phyloP scores from a whole-genome alignment of 1,140 invertebrate species.

The Neodiprion pinetum region DNA sequence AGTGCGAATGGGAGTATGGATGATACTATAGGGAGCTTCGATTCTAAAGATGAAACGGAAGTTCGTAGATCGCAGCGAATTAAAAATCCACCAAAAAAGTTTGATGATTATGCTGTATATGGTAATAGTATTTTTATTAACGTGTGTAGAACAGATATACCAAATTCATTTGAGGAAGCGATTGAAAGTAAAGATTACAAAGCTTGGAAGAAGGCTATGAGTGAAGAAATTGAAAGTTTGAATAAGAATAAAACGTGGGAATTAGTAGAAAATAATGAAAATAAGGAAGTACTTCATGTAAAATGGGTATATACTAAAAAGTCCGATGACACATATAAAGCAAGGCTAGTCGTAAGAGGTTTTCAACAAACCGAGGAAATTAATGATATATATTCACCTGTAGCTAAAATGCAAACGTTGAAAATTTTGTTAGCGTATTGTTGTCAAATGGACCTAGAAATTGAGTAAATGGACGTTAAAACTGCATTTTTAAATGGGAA shows the following conservation, averaged over 20 bases:
- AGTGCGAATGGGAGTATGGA: not conserved
- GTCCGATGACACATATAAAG: slow-evolving; percentile 26
- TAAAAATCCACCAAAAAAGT: not conserved
- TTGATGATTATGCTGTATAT: not conserved
- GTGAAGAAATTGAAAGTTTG: slow-evolving; percentile 24
- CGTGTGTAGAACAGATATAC: not conserved
- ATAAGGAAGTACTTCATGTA: slow-evolving; percentile 25
- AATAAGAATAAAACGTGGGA: slow-evolving; percentile 32
- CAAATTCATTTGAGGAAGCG: slow-evolving; percentile 11
- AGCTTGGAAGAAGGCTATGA: slow-evolving; percentile 24
- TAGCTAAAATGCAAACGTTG: slow-evolving; percentile 25
- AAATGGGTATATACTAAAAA: slow-evolving; percentile 35
- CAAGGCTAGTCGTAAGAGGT: slow-evolving; percentile 31
- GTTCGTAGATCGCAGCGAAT: not conserved
- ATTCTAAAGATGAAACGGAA: not conserved
- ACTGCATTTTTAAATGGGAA: slow-evolving; percentile 52
- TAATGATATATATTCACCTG: slow-evolving; percentile 30
- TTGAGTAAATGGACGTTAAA: slow-evolving; percentile 47
- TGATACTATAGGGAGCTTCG: not conserved
- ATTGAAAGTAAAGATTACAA: slow-evolving; percentile 15
- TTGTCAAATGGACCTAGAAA: slow-evolving; percentile 20
- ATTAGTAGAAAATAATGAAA: slow-evolving; percentile 23
- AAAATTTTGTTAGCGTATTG: slow-evolving; percentile 22
- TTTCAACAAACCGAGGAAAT: slow-evolving; percentile 25
- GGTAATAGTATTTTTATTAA: not conserved